These are phyloP conservation scores for Nycticryphes semicollaris DNA, from an alignment of 2,113 vertebrate species.

Conservation along the genomic window DNA sequence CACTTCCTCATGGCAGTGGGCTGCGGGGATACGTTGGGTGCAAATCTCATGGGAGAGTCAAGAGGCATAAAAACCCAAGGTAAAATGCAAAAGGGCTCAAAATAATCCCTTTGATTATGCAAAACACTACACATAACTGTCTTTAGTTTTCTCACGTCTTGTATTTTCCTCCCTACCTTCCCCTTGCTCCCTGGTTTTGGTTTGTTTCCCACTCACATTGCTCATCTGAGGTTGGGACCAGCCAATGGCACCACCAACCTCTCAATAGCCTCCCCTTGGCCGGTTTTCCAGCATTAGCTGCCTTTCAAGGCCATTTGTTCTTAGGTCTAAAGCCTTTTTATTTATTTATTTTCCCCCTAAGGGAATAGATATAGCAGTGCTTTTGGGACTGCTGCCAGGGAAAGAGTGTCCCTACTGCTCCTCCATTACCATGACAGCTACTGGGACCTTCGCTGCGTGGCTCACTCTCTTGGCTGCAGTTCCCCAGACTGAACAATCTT, in stretches of 20 bases:
- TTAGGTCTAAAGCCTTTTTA: not conserved
- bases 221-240: not conserved
- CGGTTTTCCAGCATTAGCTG: not conserved
- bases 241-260: not conserved
- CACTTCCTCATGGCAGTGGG: not conserved
- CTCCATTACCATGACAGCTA: not conserved
- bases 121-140: not conserved
- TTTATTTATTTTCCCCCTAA: not conserved
- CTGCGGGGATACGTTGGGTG: accelerated
- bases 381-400: not conserved
- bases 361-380: not conserved
- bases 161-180: not conserved
- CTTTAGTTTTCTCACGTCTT: not conserved
- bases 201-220: not conserved
- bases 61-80: not conserved
- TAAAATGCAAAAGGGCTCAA: not conserved
- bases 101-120: not conserved
- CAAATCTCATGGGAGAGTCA: not conserved
- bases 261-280: not conserved
- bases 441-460: not conserved
- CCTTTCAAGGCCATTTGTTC: conserved; percentile 3
- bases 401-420: not conserved
- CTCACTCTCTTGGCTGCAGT: conserved; percentile 7
- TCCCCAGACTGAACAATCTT: not conserved
- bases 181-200: not conserved